Conservation (phyloP, 2,888 invertebrate species). For the Chalcosyrphus nemorum region DNA sequence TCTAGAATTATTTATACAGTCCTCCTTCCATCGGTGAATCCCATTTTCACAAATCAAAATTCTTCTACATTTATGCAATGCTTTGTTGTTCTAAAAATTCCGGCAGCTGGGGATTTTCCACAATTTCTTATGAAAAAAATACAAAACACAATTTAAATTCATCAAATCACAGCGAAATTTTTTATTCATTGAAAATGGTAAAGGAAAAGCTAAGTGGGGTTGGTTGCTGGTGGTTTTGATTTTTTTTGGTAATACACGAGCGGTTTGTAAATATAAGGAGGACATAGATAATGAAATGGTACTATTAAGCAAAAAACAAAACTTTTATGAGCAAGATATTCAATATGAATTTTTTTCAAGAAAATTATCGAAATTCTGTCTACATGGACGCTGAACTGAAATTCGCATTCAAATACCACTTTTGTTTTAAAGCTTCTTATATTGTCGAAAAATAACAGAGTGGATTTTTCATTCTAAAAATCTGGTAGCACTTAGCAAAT, state of each 20-base stretch:
- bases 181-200: constrained; percentile 38
- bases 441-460: too few relatives aligned
- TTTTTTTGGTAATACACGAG: not conserved
- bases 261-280: too few relatives aligned
- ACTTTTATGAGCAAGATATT: not conserved
- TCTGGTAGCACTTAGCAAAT: too few relatives aligned
- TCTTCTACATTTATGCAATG: constrained; percentile 62
- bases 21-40: constrained; percentile 64
- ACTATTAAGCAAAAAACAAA: not conserved
- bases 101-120: constrained; percentile 63
- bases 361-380: too few relatives aligned
- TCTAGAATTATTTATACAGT: constrained; percentile 67
- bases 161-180: constrained; percentile 55
- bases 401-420: too few relatives aligned
- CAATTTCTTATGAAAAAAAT: constrained; percentile 46
- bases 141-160: constrained; percentile 66
- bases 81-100: constrained; percentile 36
- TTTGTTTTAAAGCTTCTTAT: too few relatives aligned
- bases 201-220: not conserved
- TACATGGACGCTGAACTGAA: too few relatives aligned
- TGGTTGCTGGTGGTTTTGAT: constrained; percentile 17
- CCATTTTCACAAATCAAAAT: constrained; percentile 69
- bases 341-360: too few relatives aligned
- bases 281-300: not conserved
- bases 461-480: too few relatives aligned